Evolutionary conservation across 2,113 vertebrate genomes (phyloP), one percentile per base, ranked within the genome.

Genomic region (Etia nguti): DNA sequence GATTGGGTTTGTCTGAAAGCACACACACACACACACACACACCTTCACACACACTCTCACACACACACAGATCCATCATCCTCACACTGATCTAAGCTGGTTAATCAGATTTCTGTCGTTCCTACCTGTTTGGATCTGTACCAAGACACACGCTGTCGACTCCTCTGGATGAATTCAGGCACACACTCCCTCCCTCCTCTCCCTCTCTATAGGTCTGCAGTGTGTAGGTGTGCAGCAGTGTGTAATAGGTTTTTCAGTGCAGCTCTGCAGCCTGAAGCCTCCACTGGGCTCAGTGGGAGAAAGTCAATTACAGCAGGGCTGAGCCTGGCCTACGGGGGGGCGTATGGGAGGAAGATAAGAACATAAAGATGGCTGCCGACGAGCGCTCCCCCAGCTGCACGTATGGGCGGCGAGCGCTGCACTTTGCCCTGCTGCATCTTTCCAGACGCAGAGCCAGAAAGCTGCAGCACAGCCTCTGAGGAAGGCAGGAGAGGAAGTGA

Each of bases 241-340:
- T 94, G 93, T 91, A 89, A 92, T 90, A 29, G 89, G 77, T 90
- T 93, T 89, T 87, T 89, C 88, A 65, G 86, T 81, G 86, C 85
- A 87, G 90, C 87, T 89, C 86, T 75, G 88, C 91, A 87, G 93
- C 93, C 93, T 54, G 87, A 26, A 92, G 92, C 93, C 85, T 91
- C 88, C 89, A 55, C 75, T 22, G 52, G 85, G 86, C 92, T 91
- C 91, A 80, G 92, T 92, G 93, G 93, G 92, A 92, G 91, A 93
- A 94, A 94, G 93, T 94, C 92, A 94, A 93, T 94, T 93, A 94
- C 92, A 92, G 93, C 86, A 79, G 88, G 87, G 90, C 90, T 91
- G 89, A 92, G 88, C 88, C 89, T 89, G 93, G 92, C 92, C 90
- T 92, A 92, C 88, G 81, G 92, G 91, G 89, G 90, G 93, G 89